These are phyloP conservation scores for Triplophysa yarkandensis DNA, from an alignment of 2,797 vertebrate genomes.

Conservation along the genomic window DNA sequence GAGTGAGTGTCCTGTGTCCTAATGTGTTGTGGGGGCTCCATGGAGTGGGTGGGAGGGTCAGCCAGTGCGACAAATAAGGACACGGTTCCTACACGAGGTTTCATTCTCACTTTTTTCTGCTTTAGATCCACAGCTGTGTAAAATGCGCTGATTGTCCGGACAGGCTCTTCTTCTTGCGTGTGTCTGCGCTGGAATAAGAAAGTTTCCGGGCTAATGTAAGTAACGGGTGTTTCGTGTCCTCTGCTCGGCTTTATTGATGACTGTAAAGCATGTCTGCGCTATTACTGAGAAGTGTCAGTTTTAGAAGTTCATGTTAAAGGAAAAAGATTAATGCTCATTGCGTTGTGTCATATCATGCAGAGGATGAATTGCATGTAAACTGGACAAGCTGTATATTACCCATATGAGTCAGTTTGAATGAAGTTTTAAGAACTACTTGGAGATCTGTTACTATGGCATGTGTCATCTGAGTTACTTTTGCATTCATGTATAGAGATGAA, in stretches of 20 bases:
- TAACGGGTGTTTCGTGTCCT: slow-evolving; percentile 50
- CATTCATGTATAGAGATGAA: too few species aligned
- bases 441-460: background rate
- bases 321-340: slow-evolving; percentile 52
- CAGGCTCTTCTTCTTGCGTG: slow-evolving; percentile 70
- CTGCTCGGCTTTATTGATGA: slow-evolving; percentile 2
- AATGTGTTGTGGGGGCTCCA: slow-evolving; percentile 74
- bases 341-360: slow-evolving; percentile 46
- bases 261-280: slow-evolving; percentile 8
- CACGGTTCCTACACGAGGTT: slow-evolving; percentile 81
- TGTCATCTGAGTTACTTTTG: too few species aligned
- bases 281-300: slow-evolving; percentile 18
- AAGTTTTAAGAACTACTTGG: slow-evolving; percentile 19
- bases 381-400: background rate
- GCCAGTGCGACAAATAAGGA: slow-evolving; percentile 94
- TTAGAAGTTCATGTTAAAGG: slow-evolving; percentile 20
- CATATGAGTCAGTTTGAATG: background rate
- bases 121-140: slow-evolving; percentile 63
- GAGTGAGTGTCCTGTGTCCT: slow-evolving; percentile 64
- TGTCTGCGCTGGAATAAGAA: slow-evolving; percentile 63
- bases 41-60: slow-evolving; percentile 96
- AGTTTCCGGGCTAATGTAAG: slow-evolving; percentile 77
- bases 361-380: background rate
- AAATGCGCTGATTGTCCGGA: slow-evolving; percentile 56
- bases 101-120: slow-evolving; percentile 82